phyloP scores from a whole-genome alignment of 1,140 invertebrate species.

The Solen grandis region DNA sequence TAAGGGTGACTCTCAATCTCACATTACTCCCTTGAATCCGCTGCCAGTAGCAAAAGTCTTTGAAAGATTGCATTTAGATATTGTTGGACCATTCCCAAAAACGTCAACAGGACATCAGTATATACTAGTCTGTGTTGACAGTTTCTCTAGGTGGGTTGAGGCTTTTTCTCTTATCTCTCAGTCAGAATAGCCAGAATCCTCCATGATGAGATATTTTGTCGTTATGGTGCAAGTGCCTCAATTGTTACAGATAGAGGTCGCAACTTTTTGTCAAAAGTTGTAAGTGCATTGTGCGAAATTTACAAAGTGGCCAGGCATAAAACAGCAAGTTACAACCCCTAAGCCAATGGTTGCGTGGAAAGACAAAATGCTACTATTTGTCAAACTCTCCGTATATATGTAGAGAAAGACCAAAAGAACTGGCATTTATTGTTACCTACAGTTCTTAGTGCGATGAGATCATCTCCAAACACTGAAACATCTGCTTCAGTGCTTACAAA shows the following conservation, averaged over 20 bases:
- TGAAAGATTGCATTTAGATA: constrained; percentile 47
- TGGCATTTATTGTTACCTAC: constrained; percentile 28
- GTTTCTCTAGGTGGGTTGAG: constrained; percentile 53
- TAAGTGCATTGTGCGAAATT: constrained; percentile 60
- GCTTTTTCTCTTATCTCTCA: constrained; percentile 45
- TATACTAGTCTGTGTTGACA: constrained; percentile 53
- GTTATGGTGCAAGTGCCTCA: constrained; percentile 46
- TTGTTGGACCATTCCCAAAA: constrained; percentile 53
- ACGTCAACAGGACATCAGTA: constrained; percentile 38
- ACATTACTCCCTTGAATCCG: constrained; percentile 13
- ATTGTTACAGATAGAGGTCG: constrained; percentile 56
- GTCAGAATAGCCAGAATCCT: constrained; percentile 42
- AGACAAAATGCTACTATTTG: constrained; percentile 26
- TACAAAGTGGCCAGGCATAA: constrained; percentile 59
- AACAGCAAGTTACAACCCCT: constrained; percentile 62
- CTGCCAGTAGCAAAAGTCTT: constrained; percentile 47
- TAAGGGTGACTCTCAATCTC: neutral
- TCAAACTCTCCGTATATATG: constrained; percentile 35
- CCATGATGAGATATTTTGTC: constrained; percentile 54
- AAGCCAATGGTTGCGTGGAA: constrained; percentile 60
- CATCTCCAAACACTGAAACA: constrained; percentile 22
- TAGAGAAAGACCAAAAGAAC: constrained; percentile 36
- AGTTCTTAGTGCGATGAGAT: constrained; percentile 39
- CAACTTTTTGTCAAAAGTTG: constrained; percentile 61
- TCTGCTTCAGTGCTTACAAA: constrained; percentile 7